Evolutionary conservation across 2,113 vertebrate species (phyloP).

Genomic region (Colius striatus): DNA sequence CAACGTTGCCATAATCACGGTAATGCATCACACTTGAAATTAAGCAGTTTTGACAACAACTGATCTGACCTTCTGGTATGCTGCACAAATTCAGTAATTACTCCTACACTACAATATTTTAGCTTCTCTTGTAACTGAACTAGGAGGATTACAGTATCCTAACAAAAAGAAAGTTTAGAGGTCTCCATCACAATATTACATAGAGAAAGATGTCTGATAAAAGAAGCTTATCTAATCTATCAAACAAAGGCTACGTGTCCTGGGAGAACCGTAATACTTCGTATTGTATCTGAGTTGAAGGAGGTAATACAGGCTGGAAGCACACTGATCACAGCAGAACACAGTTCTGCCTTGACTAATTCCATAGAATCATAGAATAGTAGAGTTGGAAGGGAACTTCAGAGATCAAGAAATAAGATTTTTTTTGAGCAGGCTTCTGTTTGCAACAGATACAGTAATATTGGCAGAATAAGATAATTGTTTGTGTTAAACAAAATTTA

Average conservation of each 20-base stretch:
- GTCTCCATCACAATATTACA: neutral
- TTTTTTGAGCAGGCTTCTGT: neutral
- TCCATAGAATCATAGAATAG: neutral
- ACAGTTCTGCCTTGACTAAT: neutral
- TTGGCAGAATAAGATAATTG: neutral
- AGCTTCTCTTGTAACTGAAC: neutral
- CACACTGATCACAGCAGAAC: neutral
- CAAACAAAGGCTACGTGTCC: neutral
- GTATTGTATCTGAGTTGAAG: neutral
- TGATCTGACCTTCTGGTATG: neutral
- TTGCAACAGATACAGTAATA: neutral
- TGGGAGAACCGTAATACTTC: neutral
- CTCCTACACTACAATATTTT: neutral
- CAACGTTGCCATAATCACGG: neutral
- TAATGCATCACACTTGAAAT: neutral
- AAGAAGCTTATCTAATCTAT: neutral
- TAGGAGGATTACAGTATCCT: neutral
- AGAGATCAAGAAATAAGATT: neutral
- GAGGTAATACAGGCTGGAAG: neutral
- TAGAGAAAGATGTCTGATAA: neutral
- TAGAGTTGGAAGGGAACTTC: too few relatives aligned
- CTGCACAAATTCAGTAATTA: constrained; percentile 1
- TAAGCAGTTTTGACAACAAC: constrained; percentile 13
- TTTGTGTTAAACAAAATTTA: neutral
- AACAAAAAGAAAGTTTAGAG: constrained; percentile 15